Evolutionary conservation across 2,888 invertebrate genomes (phyloP), one percentile per base, ranked within the genome.

Genomic region (Sinohyriopsis cumingii): DNA sequence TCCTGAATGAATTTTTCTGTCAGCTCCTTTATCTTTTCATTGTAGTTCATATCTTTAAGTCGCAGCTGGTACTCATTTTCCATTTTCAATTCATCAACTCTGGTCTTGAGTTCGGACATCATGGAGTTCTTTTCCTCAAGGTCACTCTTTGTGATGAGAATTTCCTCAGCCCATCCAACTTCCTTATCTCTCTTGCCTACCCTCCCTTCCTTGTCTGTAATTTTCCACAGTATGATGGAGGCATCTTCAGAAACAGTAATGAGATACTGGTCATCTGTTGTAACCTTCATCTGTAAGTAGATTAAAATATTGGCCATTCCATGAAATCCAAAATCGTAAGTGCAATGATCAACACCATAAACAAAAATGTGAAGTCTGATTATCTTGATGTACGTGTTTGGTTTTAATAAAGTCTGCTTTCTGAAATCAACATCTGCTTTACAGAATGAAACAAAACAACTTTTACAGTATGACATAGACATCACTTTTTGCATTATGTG

Each of bases 1-100:
- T 95, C 95, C 69, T 93, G 93, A 73, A 94, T 94, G 86, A 96
- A 97, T 55, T 94, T 94, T 75, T 93, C 93, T 82, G 96, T 96
- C 2, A 96, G 93, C 79, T 95, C 95, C 77, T 94, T 93, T 78
- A 96, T 91, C 87, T 94, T 95, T 77, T 95, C 94, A 15, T 94
- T 93, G 87, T 96, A 94, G 22, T 94, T 90, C 65, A 95, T 94
- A 85, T 96, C 91, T 73, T 91, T 91, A 90, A 96, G 94, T 45
- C 95, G 92, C 82, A 95, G 92, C 88, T 96, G 95, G 87, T 96
- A 97, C 0, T 94, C 93, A 85, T 95, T 95, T 88, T 97, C 97
- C 20, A 95, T 94, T 86, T 95, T 94, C 81, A 96, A 91, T 89
- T 98, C 96, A 78, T 94, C 94, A 87, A 97, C 93, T 65, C 96